A percentile compares a stretch with the other conserved stretches of the same genome.
Conservation (phyloP, 1,140 invertebrate genomes). For the Trachelipus rathkii region DNA sequence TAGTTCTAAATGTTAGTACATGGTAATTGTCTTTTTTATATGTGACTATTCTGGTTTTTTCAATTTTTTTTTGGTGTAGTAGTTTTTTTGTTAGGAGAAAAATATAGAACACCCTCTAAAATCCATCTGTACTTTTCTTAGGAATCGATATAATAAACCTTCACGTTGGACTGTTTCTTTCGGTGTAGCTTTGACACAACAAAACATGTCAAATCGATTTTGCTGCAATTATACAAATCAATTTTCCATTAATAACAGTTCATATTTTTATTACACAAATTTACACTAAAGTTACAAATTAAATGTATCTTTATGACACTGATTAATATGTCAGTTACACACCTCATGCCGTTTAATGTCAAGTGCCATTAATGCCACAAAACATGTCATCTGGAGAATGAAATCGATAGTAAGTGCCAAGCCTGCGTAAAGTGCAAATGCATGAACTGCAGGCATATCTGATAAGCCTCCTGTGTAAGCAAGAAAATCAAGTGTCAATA, state of each 20-base stretch:
- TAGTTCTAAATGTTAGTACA: no score
- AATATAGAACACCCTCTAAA: no score
- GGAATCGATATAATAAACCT: constrained; percentile 77
- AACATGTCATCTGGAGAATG: constrained; percentile 93
- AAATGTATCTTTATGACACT: no score
- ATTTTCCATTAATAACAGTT: no score
- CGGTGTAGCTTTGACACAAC: constrained; percentile 70
- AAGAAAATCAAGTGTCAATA: not conserved
- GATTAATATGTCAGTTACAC: constrained; percentile 42
- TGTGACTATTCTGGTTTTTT: no score
- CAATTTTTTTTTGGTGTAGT: no score
- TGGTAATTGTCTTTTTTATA: no score
- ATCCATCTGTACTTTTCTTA: constrained; percentile 73
- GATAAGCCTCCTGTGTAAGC: constrained; percentile 71
- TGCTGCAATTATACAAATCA: constrained; percentile 51
- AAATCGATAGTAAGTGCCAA: constrained; percentile 94
- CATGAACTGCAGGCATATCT: constrained; percentile 94
- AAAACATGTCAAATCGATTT: constrained; percentile 76
- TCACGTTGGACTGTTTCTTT: constrained; percentile 55
- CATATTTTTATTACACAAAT: no score
- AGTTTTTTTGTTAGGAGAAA: no score
- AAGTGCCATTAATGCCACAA: constrained; percentile 82
- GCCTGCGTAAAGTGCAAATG: constrained; percentile 94
- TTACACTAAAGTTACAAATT: no score
- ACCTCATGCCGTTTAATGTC: constrained; percentile 78